Evolutionary conservation across 2,113 vertebrate species (phyloP).

Genomic region (Arizona elegans): DNA sequence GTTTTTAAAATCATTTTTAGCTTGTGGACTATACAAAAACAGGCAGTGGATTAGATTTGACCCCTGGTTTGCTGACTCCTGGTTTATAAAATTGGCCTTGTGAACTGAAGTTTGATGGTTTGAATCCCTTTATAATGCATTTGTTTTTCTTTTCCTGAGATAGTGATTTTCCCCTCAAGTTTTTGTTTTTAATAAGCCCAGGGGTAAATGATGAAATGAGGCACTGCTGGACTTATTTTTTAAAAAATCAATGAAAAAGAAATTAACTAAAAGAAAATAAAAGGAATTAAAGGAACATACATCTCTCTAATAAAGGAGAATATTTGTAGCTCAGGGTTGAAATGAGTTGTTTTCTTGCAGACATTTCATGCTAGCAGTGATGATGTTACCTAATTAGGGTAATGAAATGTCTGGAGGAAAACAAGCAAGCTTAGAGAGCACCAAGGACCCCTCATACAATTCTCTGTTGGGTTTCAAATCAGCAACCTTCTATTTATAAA

Average conservation of each 20-base stretch:
- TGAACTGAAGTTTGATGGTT: not conserved
- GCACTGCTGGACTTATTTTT: not conserved
- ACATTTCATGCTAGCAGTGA: too few species aligned
- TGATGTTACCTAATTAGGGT: too few species aligned
- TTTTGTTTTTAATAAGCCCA: not conserved
- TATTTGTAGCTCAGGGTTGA: too few species aligned
- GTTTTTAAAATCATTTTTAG: not conserved
- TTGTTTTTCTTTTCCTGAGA: not conserved
- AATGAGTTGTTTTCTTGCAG: too few species aligned
- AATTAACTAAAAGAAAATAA: not conserved
- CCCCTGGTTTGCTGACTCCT: not conserved
- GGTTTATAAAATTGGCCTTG: not conserved
- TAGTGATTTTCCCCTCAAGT: not conserved
- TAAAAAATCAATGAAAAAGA: not conserved
- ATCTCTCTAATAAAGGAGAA: too few species aligned
- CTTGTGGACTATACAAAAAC: not conserved
- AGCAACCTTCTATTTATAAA: not conserved
- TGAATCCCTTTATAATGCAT: not conserved
- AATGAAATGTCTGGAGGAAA: too few species aligned
- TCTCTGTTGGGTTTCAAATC: not conserved
- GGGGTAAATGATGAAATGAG: not conserved
- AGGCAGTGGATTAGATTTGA: not conserved
- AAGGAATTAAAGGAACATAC: not conserved
- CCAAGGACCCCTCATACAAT: not conserved
- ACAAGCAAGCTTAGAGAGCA: too few species aligned